Evolutionary conservation across 2,797 vertebrate species (phyloP).

Genomic region (Nannoperca obscura): DNA sequence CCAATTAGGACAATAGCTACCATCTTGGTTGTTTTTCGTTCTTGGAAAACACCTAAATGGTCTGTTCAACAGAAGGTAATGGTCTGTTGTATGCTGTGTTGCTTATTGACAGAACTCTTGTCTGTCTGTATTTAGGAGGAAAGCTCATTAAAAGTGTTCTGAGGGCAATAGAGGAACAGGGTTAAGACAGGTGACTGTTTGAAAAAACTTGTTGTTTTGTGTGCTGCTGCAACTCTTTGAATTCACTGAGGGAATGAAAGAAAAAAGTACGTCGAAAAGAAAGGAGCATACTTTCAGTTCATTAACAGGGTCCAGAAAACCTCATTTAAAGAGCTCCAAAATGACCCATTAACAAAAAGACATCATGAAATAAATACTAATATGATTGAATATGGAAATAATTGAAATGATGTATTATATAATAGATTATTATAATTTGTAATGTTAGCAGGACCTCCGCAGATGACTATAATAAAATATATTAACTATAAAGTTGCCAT

Average conservation of each 20-base stretch:
- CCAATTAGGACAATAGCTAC: constrained; percentile 85
- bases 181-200: constrained; percentile 57
- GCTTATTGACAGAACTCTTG: constrained; percentile 52
- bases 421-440: neutral
- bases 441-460: neutral
- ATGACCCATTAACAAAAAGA: neutral
- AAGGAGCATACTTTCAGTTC: neutral
- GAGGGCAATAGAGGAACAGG: constrained; percentile 45
- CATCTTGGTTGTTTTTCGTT: constrained; percentile 63
- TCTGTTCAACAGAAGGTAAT: constrained; percentile 56
- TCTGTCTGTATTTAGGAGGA: constrained; percentile 60
- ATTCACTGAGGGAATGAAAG: constrained; percentile 27
- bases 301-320: neutral
- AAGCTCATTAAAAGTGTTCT: constrained; percentile 69
- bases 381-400: neutral
- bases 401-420: neutral
- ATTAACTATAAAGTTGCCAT: no score
- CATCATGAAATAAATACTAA: neutral
- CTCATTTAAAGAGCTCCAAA: neutral
- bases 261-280: neutral
- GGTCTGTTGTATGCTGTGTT: constrained; percentile 42
- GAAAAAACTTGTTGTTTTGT: constrained; percentile 41
- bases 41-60: constrained; percentile 58
- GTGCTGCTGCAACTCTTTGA: constrained; percentile 6
- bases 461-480: neutral